Evolutionary conservation across 2,113 vertebrate genomes (phyloP).

Genomic region (Hippopotamus amphibius): DNA sequence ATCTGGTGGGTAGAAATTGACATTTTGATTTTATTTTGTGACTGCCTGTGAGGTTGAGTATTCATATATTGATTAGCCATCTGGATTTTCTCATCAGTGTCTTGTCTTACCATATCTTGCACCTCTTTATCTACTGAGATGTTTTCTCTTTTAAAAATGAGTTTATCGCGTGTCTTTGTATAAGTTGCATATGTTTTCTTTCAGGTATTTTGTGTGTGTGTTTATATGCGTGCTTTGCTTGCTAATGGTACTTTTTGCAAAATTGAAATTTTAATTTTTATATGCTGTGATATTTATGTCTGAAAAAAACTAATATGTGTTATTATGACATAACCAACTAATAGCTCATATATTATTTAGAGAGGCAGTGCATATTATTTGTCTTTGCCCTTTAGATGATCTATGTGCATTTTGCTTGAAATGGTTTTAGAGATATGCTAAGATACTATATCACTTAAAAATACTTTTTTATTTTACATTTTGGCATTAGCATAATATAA

Average conservation of each 20-base stretch:
- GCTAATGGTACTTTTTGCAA: constrained; percentile 7
- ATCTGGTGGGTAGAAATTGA: neutral
- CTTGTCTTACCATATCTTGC: neutral
- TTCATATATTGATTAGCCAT: neutral
- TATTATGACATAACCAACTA: neutral
- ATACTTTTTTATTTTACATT: neutral
- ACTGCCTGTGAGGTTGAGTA: neutral
- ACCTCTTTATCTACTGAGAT: neutral
- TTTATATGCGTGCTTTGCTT: neutral
- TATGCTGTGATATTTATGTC: neutral
- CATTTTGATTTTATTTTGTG: constrained; percentile 17
- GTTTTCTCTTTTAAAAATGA: neutral
- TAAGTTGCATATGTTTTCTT: neutral
- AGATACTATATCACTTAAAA: neutral
- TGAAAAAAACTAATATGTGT: neutral
- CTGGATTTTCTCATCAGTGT: constrained; percentile 15
- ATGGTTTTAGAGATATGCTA: constrained; percentile 25
- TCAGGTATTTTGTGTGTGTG: neutral
- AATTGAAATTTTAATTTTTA: constrained; percentile 3
- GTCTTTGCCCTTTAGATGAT: neutral
- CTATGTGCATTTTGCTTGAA: neutral
- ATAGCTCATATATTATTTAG: neutral
- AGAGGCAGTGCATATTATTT: neutral
- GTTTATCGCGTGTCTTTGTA: neutral
- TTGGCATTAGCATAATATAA: neutral